A percentile compares a stretch with the other conserved stretches of the same genome.
These are phyloP conservation scores for Boulengeromyrus knoepffleri DNA, from an alignment of 2,113 vertebrate genomes.

Conservation along the genomic window DNA sequence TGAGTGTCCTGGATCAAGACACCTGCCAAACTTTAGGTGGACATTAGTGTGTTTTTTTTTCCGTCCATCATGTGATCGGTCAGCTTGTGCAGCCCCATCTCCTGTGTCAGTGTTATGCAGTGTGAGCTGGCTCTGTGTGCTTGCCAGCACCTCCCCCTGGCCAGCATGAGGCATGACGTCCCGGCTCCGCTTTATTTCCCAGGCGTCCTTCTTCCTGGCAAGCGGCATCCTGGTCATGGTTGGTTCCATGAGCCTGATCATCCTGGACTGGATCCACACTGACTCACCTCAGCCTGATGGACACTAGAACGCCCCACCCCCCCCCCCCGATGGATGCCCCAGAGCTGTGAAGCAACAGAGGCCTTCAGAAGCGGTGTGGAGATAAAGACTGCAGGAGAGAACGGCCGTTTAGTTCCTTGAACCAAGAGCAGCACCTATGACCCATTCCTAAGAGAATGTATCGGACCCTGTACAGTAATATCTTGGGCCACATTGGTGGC, in stretches of 20 bases:
- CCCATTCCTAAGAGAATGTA: conserved; percentile 95
- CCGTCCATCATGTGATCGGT: background rate
- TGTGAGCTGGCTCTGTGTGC: no score
- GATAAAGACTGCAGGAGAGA: conserved; percentile 3
- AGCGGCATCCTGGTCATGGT: conserved; percentile 82
- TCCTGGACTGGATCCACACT: conserved; percentile 79
- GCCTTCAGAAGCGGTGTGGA: background rate
- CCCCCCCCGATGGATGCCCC: background rate
- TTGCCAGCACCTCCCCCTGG: background rate
- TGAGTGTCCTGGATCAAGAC: background rate
- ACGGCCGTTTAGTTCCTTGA: background rate
- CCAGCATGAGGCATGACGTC: background rate
- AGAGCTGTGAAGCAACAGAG: background rate
- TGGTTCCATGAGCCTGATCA: conserved; percentile 80
- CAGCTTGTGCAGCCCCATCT: background rate
- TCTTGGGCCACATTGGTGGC: conserved; percentile 83
- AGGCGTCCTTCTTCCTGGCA: conserved; percentile 79
- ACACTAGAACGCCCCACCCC: conserved; percentile 45
- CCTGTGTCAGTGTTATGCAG: background rate
- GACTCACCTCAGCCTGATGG: conserved; percentile 34
- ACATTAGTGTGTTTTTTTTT: background rate
- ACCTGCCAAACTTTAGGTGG: background rate
- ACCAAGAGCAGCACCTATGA: background rate
- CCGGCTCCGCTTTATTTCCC: conserved; percentile 25
- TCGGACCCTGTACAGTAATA: conserved; percentile 70